phyloP scores from a whole-genome alignment of 2,888 invertebrate genomes.

The Diarsia brunnea region DNA sequence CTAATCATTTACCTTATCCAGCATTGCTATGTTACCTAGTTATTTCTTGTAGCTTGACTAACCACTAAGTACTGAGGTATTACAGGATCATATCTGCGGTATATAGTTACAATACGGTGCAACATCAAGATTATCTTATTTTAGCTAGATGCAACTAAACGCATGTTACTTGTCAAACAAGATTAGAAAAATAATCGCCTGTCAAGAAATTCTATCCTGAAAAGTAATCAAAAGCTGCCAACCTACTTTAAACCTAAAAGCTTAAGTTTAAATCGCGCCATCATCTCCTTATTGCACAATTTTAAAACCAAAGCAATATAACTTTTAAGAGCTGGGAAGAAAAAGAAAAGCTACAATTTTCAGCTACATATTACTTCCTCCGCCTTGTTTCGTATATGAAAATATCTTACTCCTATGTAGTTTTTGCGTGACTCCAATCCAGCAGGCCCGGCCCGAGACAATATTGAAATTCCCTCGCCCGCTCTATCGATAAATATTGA shows the following conservation, averaged over 20 bases:
- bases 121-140: neutral
- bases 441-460: conserved; percentile 43
- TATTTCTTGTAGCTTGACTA: conserved; percentile 32
- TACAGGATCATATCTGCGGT: neutral
- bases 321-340: conserved; percentile 55
- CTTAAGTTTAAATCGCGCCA: conserved; percentile 13
- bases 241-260: neutral
- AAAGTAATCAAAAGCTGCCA: neutral
- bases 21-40: neutral
- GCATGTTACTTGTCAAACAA: neutral
- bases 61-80: neutral
- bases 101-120: neutral
- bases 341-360: conserved; percentile 65
- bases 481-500: conserved; percentile 60
- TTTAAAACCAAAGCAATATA: conserved; percentile 50
- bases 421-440: conserved; percentile 71
- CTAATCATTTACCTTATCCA: conserved; percentile 33
- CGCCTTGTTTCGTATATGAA: conserved; percentile 68
- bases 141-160: neutral
- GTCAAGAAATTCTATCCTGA: neutral
- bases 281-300: conserved; percentile 43
- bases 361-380: conserved; percentile 65
- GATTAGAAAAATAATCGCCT: neutral
- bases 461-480: conserved; percentile 70
- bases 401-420: conserved; percentile 75